Base-by-base conservation (phyloP, 2,113 vertebrate species). In the Oostethus manadensis region DNA sequence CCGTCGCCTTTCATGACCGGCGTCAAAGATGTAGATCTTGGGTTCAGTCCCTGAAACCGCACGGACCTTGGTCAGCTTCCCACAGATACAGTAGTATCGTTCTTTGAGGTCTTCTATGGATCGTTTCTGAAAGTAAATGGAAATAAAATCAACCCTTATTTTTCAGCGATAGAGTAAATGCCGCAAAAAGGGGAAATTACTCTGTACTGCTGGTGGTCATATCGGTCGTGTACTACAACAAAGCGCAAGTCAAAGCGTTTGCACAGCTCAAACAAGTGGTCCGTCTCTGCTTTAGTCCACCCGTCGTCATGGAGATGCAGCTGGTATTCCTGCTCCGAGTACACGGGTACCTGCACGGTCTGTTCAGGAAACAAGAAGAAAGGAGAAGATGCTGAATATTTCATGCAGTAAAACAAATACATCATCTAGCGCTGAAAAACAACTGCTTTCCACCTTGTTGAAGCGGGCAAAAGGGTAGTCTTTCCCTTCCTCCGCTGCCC, bases 391-490 rank as follows among this genome's bases (percentile, higher is more conserved):
- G 18, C 4, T 26, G 18, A 54, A 51, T 38, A 3, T 3, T 14
- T 47, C 10, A 47, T 11, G 11, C 3, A 2, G 10, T 0, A 16
- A 50, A 60, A 2, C 35, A 33, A 10, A 7, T 10, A 45, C 20
- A 38, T 42, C 21, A 21, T 38, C 20, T 21, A 6, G 35, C 20
- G 40, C 22, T 8, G 29, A 13, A 21, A 11, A 56, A 13, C 38
- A 26, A 17, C 2, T 10, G 1, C 18, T 54, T 53, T 79, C 77
- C 85, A 98, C 97, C 89, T 99, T 99, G 81, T 98, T 98, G 78
- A 99, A 99, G 63, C 96, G 93, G 73, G 96, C 94, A 51, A 99
- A 99, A 8, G 97, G 97, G 70, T 99, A 99, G 76, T 98, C 96
- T 80, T 98, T 98, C 68, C 95, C 95, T 72, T 99, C 96, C 62